Evolutionary conservation across 2,888 invertebrate species (phyloP).

Genomic region (Lasioglossum pauxillum): DNA sequence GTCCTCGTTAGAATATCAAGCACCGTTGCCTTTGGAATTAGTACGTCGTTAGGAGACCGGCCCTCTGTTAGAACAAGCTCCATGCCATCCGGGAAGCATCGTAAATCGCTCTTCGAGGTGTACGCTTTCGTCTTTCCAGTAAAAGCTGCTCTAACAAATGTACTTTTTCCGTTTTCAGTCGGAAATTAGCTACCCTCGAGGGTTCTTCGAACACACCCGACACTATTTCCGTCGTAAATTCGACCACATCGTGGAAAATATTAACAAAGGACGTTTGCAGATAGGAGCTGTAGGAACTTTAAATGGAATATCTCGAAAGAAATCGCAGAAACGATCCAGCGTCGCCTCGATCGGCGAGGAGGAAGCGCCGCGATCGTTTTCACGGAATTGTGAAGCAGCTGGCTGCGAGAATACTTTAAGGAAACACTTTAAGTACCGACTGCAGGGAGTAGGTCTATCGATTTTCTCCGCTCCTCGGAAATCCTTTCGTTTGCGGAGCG

Average conservation of each 20-base stretch:
- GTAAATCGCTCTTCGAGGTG: background rate
- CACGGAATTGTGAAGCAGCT: background rate
- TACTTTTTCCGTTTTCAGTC: background rate
- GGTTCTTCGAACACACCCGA: background rate
- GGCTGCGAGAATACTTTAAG: slow-evolving; percentile 5
- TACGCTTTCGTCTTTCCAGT: background rate
- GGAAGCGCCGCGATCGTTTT: background rate
- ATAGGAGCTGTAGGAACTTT: background rate
- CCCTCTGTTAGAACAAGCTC: background rate
- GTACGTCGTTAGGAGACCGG: background rate
- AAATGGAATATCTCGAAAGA: background rate
- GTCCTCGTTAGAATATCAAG: slow-evolving; percentile 11
- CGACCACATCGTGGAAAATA: background rate
- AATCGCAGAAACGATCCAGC: background rate
- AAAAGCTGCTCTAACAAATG: background rate
- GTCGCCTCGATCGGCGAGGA: background rate
- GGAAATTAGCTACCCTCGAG: background rate
- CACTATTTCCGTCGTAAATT: background rate
- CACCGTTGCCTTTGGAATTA: background rate
- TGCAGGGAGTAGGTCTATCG: slow-evolving; percentile 11
- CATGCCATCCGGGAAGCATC: background rate
- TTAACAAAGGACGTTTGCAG: background rate
- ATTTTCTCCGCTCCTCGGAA: slow-evolving; percentile 16
- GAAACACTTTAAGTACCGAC: slow-evolving; percentile 11
- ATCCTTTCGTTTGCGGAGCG: slow-evolving; percentile 4